Percentiles rank a stretch among this genome's conserved stretches.
Conservation (phyloP, 1,140 invertebrate genomes). For the Pygmarrhopalites habei region DNA sequence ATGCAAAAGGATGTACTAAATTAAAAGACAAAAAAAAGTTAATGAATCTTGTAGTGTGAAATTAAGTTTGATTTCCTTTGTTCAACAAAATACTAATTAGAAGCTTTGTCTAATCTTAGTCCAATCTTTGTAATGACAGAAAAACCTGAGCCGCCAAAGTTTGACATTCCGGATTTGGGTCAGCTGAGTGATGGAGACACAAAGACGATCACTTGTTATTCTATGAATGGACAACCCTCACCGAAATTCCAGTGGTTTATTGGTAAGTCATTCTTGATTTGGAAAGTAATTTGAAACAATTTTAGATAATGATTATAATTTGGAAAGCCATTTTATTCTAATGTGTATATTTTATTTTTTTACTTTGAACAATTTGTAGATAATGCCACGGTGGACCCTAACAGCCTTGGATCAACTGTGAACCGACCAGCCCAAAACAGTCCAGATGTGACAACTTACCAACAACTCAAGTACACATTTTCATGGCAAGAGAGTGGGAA, state of each 20-base stretch:
- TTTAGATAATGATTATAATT: neutral
- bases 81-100: no score
- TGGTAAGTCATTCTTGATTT: slow-evolving; percentile 19
- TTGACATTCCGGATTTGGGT: neutral
- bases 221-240: slow-evolving; percentile 27
- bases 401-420: no score
- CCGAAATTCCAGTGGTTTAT: slow-evolving; percentile 38
- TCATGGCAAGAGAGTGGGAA: slow-evolving; percentile 31
- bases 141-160: slow-evolving; percentile 28
- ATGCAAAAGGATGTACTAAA: no score
- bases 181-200: neutral
- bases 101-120: no score
- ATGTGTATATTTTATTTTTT: neutral
- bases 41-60: no score
- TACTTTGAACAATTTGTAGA: no score
- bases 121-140: no score
- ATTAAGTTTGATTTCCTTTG: no score
- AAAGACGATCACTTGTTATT: slow-evolving; percentile 22
- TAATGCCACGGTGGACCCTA: no score
- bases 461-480: slow-evolving; percentile 25
- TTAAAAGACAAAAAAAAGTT: no score
- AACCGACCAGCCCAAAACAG: no score
- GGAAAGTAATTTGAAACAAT: neutral
- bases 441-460: slow-evolving; percentile 25
- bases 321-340: neutral